Evolutionary conservation across 2,888 invertebrate species (phyloP).

Genomic region (Acanthosoma haemorrhoidale): DNA sequence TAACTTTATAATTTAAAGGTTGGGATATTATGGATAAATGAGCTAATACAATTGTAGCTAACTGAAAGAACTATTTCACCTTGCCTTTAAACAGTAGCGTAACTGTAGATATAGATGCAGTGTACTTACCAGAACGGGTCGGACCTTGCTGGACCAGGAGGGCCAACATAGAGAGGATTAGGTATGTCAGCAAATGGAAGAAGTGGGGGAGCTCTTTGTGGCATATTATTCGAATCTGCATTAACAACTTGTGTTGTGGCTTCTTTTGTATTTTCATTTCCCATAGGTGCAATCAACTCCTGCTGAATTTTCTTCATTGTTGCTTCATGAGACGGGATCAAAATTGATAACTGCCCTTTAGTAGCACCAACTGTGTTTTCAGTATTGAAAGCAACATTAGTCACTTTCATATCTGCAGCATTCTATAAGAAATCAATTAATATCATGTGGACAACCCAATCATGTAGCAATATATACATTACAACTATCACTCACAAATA

Average conservation of each 20-base stretch:
- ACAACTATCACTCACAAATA: no score
- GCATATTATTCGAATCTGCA: not conserved
- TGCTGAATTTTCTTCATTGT: slow-evolving; percentile 58
- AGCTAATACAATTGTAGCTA: no score
- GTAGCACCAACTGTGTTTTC: slow-evolving; percentile 53
- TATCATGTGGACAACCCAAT: no score
- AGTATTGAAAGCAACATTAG: slow-evolving; percentile 57
- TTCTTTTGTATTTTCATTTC: slow-evolving; percentile 45
- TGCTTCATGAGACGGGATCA: slow-evolving; percentile 61
- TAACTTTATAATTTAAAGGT: no score
- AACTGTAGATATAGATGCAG: not conserved
- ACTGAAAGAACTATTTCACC: no score
- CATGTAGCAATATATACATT: no score
- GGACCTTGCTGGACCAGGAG: not conserved
- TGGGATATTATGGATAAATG: no score
- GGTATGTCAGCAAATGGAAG: not conserved
- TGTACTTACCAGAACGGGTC: slow-evolving; percentile 19
- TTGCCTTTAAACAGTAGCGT: no score
- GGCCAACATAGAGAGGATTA: not conserved
- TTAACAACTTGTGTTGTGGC: slow-evolving; percentile 51
- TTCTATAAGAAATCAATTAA: no score
- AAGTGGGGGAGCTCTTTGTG: not conserved
- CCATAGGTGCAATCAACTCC: slow-evolving; percentile 61
- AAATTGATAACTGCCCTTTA: slow-evolving; percentile 55
- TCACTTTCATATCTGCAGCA: slow-evolving; percentile 55